phyloP scores from a whole-genome alignment of 1,140 invertebrate genomes.

The Drosophila biarmipes region DNA sequence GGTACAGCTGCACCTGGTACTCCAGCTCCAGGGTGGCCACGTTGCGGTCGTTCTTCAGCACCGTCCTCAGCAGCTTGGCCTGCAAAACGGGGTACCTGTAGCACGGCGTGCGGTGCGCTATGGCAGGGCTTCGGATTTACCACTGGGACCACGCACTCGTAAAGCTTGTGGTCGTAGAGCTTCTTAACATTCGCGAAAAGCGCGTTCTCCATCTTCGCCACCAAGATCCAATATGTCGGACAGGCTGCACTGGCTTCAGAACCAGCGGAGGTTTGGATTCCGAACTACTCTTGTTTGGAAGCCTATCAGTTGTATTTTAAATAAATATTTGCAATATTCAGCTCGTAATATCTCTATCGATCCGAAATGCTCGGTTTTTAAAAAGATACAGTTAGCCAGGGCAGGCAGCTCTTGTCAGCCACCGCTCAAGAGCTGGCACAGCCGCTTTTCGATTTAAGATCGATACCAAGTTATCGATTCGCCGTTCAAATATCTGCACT shows the following conservation, averaged over 20 bases:
- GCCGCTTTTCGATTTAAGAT: neutral
- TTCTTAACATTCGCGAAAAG: constrained; percentile 74
- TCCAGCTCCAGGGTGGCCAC: constrained; percentile 71
- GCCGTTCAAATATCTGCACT: neutral
- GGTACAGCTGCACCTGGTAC: constrained; percentile 69
- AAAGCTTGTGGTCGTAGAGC: constrained; percentile 73
- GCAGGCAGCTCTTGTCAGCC: neutral
- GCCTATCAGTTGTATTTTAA: no score
- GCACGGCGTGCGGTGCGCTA: neutral
- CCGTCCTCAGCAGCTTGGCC: constrained; percentile 68
- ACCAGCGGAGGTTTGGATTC: no score
- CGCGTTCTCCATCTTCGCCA: constrained; percentile 62
- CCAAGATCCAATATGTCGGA: neutral
- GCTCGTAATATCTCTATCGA: no score
- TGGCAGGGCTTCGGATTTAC: constrained; percentile 30
- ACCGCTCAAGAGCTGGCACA: neutral
- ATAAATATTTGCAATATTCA: no score
- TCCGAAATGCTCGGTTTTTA: no score
- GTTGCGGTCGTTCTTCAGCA: constrained; percentile 69
- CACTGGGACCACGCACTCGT: constrained; percentile 69
- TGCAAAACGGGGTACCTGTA: constrained; percentile 7
- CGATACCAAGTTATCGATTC: neutral
- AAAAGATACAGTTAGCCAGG: no score
- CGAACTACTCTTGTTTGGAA: no score
- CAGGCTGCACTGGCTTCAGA: neutral